Base-by-base conservation (phyloP, 2,888 invertebrate species). In the Plemyria rubiginata region DNA sequence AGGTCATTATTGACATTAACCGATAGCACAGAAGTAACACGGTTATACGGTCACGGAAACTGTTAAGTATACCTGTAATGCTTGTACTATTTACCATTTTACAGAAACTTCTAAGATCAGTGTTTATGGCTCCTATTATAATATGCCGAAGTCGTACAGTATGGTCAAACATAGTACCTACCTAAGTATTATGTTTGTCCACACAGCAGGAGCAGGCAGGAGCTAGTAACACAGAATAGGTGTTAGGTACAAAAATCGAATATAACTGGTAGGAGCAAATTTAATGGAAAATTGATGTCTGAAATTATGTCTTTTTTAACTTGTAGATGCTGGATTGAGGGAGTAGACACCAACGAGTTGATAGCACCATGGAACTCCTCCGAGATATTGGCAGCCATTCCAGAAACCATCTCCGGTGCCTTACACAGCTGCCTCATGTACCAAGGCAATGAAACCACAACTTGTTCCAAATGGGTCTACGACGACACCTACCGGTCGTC, bases 401-500 rank as follows among this genome's bases (percentile, higher is more conserved):
- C 96, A 0, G 72, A 78, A 38, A 93, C 90, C 52, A 62, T 79
- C 6, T 79, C 86, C 9, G 95, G 95, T 4, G 88, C 82, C 12
- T 79, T 95, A 54, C 94, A 96, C 65, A 94, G 92, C 13, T 97
- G 97, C 74, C 86, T 88, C 12, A 91, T 96, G 86, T 90, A 88
- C 66, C 76, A 81, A 49, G 84, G 90, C 32, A 87, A 94, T 61
- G 71, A 75, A 54, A 84, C 87, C 1, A 71, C 71, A 16, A 57
- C 75, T 6, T 94, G 94, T 74, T 78, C 86, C 0, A 86, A 83
- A 72, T 97, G 95, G 94, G 95, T 95, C 0, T 97, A 95, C 80
- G 96, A 97, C 76, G 93, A 93, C 8, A 96, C 94, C 0, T 96
- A 96, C 76, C 95, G 96, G 70, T 85, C 94, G 61, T 94, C 95